Conservation (phyloP, 2,113 vertebrate genomes). For the Elephantulus edwardii region DNA sequence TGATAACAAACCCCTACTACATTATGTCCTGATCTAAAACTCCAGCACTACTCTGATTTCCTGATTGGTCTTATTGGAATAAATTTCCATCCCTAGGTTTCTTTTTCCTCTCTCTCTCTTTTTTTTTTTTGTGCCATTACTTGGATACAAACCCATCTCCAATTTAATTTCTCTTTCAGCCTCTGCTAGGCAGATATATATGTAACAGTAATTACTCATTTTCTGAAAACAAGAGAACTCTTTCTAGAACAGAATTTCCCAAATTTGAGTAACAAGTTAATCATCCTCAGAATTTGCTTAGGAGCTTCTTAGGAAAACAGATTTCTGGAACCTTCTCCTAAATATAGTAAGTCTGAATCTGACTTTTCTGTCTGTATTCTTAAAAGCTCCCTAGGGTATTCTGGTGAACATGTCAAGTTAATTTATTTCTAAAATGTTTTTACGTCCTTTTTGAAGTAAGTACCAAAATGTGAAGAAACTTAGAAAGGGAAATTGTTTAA, state of each 20-base stretch:
- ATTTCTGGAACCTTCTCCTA: conserved; percentile 35
- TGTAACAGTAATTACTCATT: neutral
- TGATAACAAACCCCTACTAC: conserved; percentile 33
- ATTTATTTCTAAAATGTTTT: conserved; percentile 51
- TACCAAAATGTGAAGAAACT: conserved; percentile 56
- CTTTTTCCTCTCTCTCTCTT: too few relatives aligned
- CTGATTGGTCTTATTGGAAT: conserved; percentile 34
- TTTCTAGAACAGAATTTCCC: conserved; percentile 6
- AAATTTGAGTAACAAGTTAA: conserved; percentile 3
- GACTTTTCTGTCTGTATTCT: neutral
- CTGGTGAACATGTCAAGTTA: conserved; percentile 14
- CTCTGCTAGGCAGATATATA: neutral
- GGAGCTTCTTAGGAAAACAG: conserved; percentile 17
- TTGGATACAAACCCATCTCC: too few relatives aligned
- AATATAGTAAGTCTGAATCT: neutral
- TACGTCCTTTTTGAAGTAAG: conserved; percentile 14
- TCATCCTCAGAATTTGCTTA: conserved; percentile 40
- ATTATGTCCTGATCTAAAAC: conserved; percentile 47
- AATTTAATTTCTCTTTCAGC: conserved; percentile 34
- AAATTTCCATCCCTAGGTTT: neutral
- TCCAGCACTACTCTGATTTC: conserved; percentile 21
- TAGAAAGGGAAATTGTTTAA: conserved; percentile 58
- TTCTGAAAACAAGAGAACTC: conserved; percentile 21
- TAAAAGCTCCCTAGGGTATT: conserved; percentile 11
- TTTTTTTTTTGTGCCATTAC: too few relatives aligned